Evolutionary conservation across 2,888 invertebrate species (phyloP), one percentile per base, ranked within the genome.

Genomic region (Kuschelorhynchus macadamiae): DNA sequence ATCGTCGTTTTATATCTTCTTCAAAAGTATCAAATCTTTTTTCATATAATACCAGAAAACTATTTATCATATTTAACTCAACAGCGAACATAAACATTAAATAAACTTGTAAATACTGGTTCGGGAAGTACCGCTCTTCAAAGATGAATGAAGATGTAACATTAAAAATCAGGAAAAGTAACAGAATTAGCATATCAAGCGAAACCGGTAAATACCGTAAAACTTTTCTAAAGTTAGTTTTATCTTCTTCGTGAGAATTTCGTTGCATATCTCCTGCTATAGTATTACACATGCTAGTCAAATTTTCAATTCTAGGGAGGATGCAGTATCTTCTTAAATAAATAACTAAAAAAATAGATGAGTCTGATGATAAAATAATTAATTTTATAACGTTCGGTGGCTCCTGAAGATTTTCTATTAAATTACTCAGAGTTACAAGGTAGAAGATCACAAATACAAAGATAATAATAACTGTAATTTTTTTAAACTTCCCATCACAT

Each of bases 371-470:
- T n/a, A 62, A 12, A 30, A 44, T n/a, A 44, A 42, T 1, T 16
- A 44, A 44, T 44, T 39, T 47, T n/a, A 49, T 4, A 9, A 49
- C 17, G 32, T 7, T 49, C 2, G 1, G 12, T 1, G 2, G 9
- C n/a, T 36, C 47, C 0, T 12, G 14, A 39, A 21, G 14, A 8
- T 44, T 44, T 11, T 32, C 17, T 4, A 25, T 5, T 1, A 57
- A 20, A 21, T 25, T 3, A 12, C 25, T 49, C 39, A 49, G 39
- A 16, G 36, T 21, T 1, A 25, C 39, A 7, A 60, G 41, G 17
- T 20, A 60, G 2, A 60, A n/a, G 36, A 49, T 49, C 7, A 25
- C 36, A 49, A 60, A 39, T 30, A 60, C 36, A 30, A 60, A 60
- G 2, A 60, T 11, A 11, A 39, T 60, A 11, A 60, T 60, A 4